Evolutionary conservation across 2,888 invertebrate genomes (phyloP), one percentile per base, ranked within the genome.

Genomic region (Gari tellinella): DNA sequence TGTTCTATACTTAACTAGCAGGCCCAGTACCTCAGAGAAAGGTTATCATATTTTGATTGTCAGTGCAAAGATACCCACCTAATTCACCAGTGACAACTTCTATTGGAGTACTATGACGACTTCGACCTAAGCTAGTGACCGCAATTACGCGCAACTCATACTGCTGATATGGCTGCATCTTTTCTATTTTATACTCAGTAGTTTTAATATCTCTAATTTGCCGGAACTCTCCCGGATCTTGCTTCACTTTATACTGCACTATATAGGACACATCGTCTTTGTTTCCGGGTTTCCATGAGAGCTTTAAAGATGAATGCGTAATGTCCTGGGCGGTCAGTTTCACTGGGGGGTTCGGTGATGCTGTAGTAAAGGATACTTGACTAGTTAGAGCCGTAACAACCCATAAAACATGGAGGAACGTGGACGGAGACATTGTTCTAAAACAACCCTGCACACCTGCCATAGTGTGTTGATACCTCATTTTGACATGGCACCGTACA

Each of bases 101-200:
- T 49, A 96, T 96, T 0, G 98, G 96, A 23, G 95, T 93, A 80
- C 98, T 98, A 2, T 97, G 96, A 41, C 95, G 95, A 41, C 99
- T 98, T 74, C 97, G 94, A 48, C 99, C 99, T 82, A 98, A 96
- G 92, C 95, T 96, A 94, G 98, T 99, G 61, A 97, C 97, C 25
- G 98, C 98, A 85, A 97, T 96, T 82, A 99, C 97, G 92, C 96
- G 96, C 94, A 99, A 96, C 93, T 98, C 97, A 93, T 99, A 99
- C 92, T 97, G 97, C 5, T 98, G 98, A 93, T 97, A 98, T 0
- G 99, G 97, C 78, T 97, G 96, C 72, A 98, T 94, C 62, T 90
- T 87, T 38, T 85, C 73, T 23, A 99, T 96, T 45, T 96, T 96
- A 93, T 97, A 97, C 93, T 96, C 97, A 94, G 96, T 96, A 51